A percentile compares a stretch with the other conserved stretches of the same genome.
phyloP scores from a whole-genome alignment of 2,888 invertebrate genomes.

The Laothoe populi region DNA sequence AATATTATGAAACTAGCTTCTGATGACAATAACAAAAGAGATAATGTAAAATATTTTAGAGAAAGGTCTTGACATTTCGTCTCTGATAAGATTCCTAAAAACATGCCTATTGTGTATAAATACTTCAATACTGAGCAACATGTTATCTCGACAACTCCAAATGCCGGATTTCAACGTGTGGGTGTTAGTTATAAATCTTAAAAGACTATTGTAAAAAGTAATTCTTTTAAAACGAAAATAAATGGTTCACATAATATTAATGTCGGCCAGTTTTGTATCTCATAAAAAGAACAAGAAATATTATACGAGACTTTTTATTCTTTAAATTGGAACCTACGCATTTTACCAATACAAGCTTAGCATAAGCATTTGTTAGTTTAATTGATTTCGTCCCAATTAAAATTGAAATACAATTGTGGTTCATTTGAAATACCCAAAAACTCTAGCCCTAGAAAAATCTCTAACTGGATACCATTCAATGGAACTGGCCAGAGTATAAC shows the following conservation, averaged over 20 bases:
- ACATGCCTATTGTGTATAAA: not conserved
- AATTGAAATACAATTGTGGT: no score
- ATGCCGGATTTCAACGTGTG: not conserved
- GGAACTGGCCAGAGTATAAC: no score
- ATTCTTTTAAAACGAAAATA: not conserved
- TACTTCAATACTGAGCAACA: no score
- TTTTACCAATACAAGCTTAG: not conserved
- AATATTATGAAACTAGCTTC: not conserved
- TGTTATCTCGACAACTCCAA: not conserved
- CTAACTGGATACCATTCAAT: no score
- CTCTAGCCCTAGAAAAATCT: no score
- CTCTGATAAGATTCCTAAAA: not conserved
- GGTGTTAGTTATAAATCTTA: not conserved
- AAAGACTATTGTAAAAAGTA: not conserved
- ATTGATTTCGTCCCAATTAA: no score
- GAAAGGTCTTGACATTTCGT: not conserved
- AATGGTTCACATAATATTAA: constrained; percentile 1
- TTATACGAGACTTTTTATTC: not conserved
- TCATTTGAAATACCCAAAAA: no score
- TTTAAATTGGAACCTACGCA: not conserved
- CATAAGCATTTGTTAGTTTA: not conserved
- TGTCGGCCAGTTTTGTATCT: not conserved
- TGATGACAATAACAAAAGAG: not conserved
- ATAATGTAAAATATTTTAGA: not conserved
- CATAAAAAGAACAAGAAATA: constrained; percentile 9